Evolutionary conservation across 2,113 vertebrate species (phyloP).

Genomic region (Ondatra zibethicus): DNA sequence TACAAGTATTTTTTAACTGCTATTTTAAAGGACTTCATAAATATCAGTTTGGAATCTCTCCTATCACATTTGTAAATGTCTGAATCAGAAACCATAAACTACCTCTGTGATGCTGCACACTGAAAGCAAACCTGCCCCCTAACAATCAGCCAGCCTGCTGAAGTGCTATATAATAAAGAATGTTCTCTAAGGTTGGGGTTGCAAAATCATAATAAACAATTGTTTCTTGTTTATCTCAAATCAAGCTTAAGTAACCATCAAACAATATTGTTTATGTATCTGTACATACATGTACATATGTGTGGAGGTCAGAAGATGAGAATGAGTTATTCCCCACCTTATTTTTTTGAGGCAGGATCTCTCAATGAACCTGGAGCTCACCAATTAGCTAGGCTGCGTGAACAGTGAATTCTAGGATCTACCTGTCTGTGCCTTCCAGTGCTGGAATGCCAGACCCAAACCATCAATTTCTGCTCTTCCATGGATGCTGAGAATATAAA

Average conservation of each 20-base stretch:
- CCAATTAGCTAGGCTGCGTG: background rate
- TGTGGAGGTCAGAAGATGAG: background rate
- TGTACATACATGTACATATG: too few relatives aligned
- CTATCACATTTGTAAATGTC: background rate
- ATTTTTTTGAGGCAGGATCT: background rate
- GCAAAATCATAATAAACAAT: background rate
- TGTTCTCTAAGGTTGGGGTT: background rate
- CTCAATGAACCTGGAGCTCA: background rate
- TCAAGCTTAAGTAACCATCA: background rate
- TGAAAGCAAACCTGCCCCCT: background rate
- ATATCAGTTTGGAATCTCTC: background rate
- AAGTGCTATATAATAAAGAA: background rate
- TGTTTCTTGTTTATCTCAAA: background rate
- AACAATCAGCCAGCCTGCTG: background rate
- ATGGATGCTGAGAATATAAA: background rate
- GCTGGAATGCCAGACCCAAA: background rate
- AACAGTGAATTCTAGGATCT: background rate
- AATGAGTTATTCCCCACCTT: background rate
- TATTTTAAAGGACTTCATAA: background rate
- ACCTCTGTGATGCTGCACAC: background rate
- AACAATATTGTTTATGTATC: background rate
- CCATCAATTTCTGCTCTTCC: background rate
- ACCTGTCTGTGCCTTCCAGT: background rate
- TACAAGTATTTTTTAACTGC: background rate
- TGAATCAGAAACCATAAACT: conserved; percentile 33